Evolutionary conservation across 2,888 invertebrate species (phyloP).

Genomic region (Trilocha varians): DNA sequence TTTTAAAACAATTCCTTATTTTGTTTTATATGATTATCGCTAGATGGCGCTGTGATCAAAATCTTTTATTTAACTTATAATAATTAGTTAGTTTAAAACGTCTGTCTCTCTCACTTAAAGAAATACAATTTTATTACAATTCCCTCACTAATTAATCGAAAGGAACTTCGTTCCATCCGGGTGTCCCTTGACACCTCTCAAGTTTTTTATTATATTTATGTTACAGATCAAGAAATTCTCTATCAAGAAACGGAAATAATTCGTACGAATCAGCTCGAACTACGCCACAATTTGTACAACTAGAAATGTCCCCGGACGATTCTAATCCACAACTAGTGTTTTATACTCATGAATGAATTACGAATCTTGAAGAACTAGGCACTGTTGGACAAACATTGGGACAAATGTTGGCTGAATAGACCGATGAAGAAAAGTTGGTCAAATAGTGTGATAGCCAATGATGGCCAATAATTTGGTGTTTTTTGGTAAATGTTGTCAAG

Average conservation of each 20-base stretch:
- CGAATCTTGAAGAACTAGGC: too few relatives aligned
- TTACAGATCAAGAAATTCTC: slow-evolving; percentile 68
- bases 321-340: slow-evolving; percentile 89
- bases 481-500: too few relatives aligned
- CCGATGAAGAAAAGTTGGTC: too few relatives aligned
- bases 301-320: slow-evolving; percentile 65
- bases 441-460: too few relatives aligned
- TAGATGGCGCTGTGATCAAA: too few relatives aligned
- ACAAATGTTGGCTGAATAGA: background rate
- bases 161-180: too few relatives aligned
- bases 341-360: slow-evolving; percentile 82
- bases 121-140: background rate
- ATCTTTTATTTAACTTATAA: too few relatives aligned
- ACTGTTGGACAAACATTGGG: slow-evolving; percentile 2
- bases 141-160: too few relatives aligned
- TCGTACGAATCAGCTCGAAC: slow-evolving; percentile 64
- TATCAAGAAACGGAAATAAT: slow-evolving; percentile 52
- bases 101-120: background rate
- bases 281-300: slow-evolving; percentile 60
- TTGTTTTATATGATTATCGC: too few relatives aligned
- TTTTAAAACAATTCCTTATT: too few relatives aligned
- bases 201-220: background rate
- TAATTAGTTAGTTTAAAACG: too few relatives aligned
- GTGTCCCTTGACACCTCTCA: background rate
- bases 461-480: too few relatives aligned